Percentiles rank a stretch among this genome's conserved stretches.
These are phyloP conservation scores for Columba guinea DNA, from an alignment of 2,797 vertebrate genomes.

Conservation along the genomic window DNA sequence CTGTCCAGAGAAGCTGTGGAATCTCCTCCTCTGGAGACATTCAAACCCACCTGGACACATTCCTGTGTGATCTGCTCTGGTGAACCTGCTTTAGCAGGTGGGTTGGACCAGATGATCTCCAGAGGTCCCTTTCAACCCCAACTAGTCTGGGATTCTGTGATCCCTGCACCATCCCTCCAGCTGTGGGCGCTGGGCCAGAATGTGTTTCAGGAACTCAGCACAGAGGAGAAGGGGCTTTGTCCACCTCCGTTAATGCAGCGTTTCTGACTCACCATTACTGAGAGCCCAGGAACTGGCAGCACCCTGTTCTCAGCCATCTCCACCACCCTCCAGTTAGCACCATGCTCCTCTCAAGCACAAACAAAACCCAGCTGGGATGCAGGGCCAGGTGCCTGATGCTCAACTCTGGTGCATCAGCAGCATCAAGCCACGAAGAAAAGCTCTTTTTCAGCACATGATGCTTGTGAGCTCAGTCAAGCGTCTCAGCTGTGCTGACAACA, in stretches of 20 bases:
- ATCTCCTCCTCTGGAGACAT: no score
- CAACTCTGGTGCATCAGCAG: neutral
- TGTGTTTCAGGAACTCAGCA: neutral
- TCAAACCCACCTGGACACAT: no score
- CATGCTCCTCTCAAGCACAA: neutral
- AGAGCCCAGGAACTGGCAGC: neutral
- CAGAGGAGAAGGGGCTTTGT: neutral
- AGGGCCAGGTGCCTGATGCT: neutral
- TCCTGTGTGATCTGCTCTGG: no score
- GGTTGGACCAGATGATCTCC: no score
- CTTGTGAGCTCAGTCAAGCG: neutral
- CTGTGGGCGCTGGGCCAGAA: neutral
- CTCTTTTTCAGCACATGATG: neutral
- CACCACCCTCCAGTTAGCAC: neutral
- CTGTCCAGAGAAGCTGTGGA: no score
- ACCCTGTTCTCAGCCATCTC: neutral
- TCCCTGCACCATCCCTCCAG: neutral
- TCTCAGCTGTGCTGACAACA: slow-evolving; percentile 32
- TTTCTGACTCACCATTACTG: neutral
- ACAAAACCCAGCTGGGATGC: neutral
- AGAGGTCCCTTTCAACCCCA: no score
- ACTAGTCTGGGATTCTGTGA: no score
- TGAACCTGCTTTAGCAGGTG: no score
- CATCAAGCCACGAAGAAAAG: neutral
- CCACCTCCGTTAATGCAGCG: neutral